A percentile compares a stretch with the other conserved stretches of the same genome.
Evolutionary conservation across 1,140 invertebrate species (phyloP).

Genomic region (Chelonus insularis): DNA sequence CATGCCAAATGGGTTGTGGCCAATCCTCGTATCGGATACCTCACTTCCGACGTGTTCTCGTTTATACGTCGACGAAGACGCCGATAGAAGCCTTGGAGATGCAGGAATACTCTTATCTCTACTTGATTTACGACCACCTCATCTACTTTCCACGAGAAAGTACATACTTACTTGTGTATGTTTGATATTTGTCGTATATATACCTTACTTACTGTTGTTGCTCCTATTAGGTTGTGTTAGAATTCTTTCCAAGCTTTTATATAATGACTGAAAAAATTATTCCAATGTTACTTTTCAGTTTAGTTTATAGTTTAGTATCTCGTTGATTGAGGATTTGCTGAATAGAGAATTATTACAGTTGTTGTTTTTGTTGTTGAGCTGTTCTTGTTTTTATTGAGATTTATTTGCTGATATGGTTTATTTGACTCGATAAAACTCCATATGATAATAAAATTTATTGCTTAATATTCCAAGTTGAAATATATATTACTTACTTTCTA

Average conservation of each 20-base stretch:
- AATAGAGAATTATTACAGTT: no score
- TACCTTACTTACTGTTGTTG: neutral
- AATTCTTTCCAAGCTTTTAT: neutral
- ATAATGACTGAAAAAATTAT: neutral
- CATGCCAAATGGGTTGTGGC: conserved; percentile 22
- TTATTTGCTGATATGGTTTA: no score
- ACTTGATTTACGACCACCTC: conserved; percentile 27
- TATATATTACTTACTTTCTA: no score
- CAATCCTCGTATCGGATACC: conserved; percentile 21
- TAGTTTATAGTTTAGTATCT: no score
- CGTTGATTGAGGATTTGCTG: no score
- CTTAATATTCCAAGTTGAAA: no score
- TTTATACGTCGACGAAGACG: conserved; percentile 21
- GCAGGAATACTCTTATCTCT: conserved; percentile 24
- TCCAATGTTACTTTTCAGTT: no score
- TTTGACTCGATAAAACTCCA: no score
- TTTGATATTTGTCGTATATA: neutral
- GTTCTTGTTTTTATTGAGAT: no score
- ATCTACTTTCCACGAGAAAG: conserved; percentile 6
- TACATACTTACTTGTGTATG: conserved; percentile 8
- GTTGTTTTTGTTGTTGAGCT: no score
- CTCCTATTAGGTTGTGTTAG: neutral
- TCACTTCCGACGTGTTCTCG: conserved; percentile 18
- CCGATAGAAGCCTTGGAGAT: neutral
- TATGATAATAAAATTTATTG: no score